Conservation (phyloP, 2,888 invertebrate genomes). For the Invenusta paracnida region DNA sequence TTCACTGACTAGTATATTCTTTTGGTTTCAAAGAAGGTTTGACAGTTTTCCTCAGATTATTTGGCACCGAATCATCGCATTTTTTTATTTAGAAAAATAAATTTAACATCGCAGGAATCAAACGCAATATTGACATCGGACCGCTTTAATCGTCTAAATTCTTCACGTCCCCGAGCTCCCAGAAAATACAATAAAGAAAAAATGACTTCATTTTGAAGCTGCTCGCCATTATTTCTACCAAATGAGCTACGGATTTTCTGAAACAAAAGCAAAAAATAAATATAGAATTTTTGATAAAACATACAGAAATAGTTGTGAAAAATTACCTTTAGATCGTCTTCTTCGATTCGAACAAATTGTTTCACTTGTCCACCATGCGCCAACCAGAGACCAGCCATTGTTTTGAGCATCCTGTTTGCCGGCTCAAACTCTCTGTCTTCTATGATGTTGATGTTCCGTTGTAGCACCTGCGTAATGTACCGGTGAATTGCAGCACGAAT, state of each 20-base stretch:
- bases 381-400: too few relatives aligned
- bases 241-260: too few relatives aligned
- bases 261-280: too few relatives aligned
- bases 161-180: background rate
- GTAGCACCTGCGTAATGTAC: background rate
- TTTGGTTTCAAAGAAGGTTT: background rate
- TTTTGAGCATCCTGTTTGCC: too few relatives aligned
- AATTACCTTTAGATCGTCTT: too few relatives aligned
- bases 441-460: background rate
- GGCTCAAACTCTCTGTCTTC: too few relatives aligned
- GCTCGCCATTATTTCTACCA: too few relatives aligned
- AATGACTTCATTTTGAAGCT: background rate
- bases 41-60: background rate
- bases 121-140: background rate
- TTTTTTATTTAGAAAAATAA: background rate
- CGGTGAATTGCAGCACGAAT: background rate
- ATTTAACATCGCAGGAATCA: background rate
- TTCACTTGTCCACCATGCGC: too few relatives aligned
- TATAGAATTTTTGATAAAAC: too few relatives aligned
- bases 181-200: background rate
- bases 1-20: background rate
- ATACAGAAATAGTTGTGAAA: too few relatives aligned
- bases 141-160: background rate
- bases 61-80: background rate
- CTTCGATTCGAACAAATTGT: too few relatives aligned